Conservation (phyloP, 2,888 invertebrate genomes). For the Aricia artaxerxes region DNA sequence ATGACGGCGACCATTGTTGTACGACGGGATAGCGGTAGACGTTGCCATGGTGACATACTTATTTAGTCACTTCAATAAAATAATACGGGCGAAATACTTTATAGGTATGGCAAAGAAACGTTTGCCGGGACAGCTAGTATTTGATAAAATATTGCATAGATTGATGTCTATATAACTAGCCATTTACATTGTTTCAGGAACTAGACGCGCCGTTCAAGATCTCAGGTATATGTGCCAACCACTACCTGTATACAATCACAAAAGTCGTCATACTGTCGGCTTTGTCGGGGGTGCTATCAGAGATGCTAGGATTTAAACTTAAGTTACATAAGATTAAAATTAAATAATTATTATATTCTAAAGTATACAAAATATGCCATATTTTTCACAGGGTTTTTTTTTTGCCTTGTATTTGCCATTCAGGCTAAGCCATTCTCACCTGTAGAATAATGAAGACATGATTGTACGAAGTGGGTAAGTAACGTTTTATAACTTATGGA, state of each 20-base stretch:
- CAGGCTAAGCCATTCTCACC: not conserved
- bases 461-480: too few relatives aligned
- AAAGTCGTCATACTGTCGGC: constrained; percentile 97
- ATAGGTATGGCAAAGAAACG: too few relatives aligned
- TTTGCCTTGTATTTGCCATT: not conserved
- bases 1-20: too few relatives aligned
- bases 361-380: not conserved
- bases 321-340: constrained; percentile 98
- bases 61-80: too few relatives aligned
- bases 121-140: too few relatives aligned
- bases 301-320: constrained; percentile 96
- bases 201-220: constrained; percentile 98
- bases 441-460: not conserved
- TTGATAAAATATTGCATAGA: not conserved
- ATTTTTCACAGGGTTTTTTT: constrained; percentile 5
- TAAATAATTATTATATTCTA: constrained; percentile 72
- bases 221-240: constrained; percentile 96
- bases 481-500: too few relatives aligned
- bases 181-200: constrained; percentile 82
- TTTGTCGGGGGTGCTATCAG: constrained; percentile 96
- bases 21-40: too few relatives aligned
- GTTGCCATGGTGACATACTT: too few relatives aligned
- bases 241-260: constrained; percentile 96
- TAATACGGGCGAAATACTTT: too few relatives aligned
- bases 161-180: not conserved